Evolutionary conservation across 2,888 invertebrate species (phyloP), one percentile per base, ranked within the genome.

Genomic region (Cabera pusaria): DNA sequence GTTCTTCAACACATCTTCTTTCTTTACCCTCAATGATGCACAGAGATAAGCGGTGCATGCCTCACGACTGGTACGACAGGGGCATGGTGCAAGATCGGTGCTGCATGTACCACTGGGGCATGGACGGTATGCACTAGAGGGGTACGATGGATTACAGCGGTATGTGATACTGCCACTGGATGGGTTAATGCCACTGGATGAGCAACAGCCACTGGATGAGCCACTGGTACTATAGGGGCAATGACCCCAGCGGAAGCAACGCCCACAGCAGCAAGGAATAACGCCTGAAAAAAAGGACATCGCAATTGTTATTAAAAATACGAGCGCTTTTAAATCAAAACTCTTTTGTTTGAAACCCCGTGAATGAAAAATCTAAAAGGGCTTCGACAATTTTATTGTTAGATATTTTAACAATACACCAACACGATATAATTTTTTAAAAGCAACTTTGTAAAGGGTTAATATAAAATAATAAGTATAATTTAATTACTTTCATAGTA

Each of bases 221-320:
- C 81, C 3, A 86, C 75, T 0, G 79, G 27, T 2, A 29, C 67
- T 7, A 83, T 55, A 2, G 84, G 83, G 0, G 80, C 78, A 39
- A 85, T 75, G 33, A 82, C 48, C 1, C 86, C 86, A 0, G 75
- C 84, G 31, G 79, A 75, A 3, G 68, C 81, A 24, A 72, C 64
- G 16, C 87, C 90, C 38, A 90, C 54, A 34, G 90, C 23, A 11
- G 85, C 84, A 28, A 86, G 62, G 34, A 91, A 55, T 16, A 83
- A 59, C 17, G 82, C 62, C 91, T 91, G 76, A 8, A 66, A 71
- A n/a, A 41, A 12, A 7, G 9, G 4, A 11, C 5, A 18, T 17
- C 11, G 12, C 10, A 6, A 21, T 9, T 21, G 16, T 35, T 11
- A 35, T 8, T 3, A 21, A 19, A 16, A 26, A 21, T 22, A 14